Evolutionary conservation across 2,888 invertebrate species (phyloP), one percentile per base, ranked within the genome.

Genomic region (Temnothorax ravouxi): DNA sequence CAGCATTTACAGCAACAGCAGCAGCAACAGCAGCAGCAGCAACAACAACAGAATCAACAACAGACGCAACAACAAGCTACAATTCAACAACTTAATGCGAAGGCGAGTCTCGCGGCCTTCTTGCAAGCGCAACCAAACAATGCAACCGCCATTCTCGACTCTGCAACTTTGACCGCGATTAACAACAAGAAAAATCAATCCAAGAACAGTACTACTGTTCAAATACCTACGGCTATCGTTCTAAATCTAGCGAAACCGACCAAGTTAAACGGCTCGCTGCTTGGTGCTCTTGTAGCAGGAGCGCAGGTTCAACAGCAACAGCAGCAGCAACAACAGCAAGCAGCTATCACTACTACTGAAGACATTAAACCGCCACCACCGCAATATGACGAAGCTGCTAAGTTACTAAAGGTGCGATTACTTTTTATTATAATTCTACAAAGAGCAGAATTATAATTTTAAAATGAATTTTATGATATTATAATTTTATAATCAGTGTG

Each of bases 381-480:
- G 18, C 96, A 97, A 82, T 97, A 97, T 92, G 97, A 97, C 90
- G 97, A 97, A 93, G 97, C 97, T 84, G 96, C 96, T 4, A 96
- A 96, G 88, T 95, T 96, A 86, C 93, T 96, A 71, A 96, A 95
- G 91, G 95, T 92, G 81, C 5, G 8, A 75, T 50, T 64, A 4
- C 34, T 5, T 6, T 71, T 54, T 0, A 18, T 15, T 18, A 38
- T 34, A 34, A 8, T 29, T 47, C 1, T 64, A 62, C 1, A 18
- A 34, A 56, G n/a, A 56, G 21, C 34, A 50, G 25, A 41, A 50
- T 15, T 64, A n/a, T 18, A 29, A 21, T n/a, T 54, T 11, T 52
- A 44, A 25, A 74, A 62, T 47, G 8, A 34, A 3, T 44, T 34
- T 50, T 54, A 47, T n/a, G 15, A 61, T n/a, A 25, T 80, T 61